A percentile compares a stretch with the other conserved stretches of the same genome.
Conservation (phyloP, 2,888 invertebrate species). For the Chaitophorus viminalis region DNA sequence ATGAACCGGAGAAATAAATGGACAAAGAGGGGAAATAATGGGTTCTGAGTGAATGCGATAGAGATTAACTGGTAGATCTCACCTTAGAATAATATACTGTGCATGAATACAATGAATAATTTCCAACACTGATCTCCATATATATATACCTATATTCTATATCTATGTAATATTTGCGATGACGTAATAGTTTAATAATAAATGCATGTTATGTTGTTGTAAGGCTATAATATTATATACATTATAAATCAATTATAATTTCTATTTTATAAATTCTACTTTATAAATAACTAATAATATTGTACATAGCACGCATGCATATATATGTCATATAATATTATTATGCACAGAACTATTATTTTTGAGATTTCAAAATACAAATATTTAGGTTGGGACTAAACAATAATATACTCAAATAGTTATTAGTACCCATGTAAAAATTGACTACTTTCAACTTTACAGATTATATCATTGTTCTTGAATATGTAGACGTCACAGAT, state of each 20-base stretch:
- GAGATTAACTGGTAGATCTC: constrained; percentile 45
- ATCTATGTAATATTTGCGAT: constrained; percentile 33
- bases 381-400: neutral
- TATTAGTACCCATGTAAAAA: neutral
- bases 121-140: neutral
- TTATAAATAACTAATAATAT: constrained; percentile 1
- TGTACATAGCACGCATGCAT: neutral
- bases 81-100: constrained; percentile 32
- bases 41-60: constrained; percentile 29
- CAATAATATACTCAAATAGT: neutral
- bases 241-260: constrained; percentile 23
- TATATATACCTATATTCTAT: no score
- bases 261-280: neutral
- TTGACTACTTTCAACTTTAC: neutral
- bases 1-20: constrained; percentile 23
- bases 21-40: constrained; percentile 32
- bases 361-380: neutral
- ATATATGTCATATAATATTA: neutral
- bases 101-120: constrained; percentile 33
- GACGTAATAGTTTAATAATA: constrained; percentile 46
- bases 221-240: constrained; percentile 4
- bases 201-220: neutral
- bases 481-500: neutral
- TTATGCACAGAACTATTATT: neutral
- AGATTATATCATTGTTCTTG: neutral